Conservation (phyloP, 2,888 invertebrate genomes). For the Drosophila villosipedis region DNA sequence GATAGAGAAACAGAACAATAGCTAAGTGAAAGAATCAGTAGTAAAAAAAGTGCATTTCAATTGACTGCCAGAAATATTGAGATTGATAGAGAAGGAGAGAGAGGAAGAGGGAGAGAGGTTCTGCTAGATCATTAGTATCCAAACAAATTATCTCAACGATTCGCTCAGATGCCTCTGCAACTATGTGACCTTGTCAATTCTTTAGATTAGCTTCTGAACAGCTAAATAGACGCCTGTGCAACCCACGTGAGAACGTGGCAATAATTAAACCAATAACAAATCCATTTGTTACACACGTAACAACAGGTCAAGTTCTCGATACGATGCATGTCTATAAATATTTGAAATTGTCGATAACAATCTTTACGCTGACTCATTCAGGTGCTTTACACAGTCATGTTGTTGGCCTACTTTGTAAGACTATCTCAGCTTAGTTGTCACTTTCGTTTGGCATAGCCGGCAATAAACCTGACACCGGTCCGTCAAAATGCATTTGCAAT, state of each 20-base stretch:
- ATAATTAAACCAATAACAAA: constrained; percentile 28
- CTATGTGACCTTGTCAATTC: constrained; percentile 63
- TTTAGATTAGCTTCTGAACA: constrained; percentile 32
- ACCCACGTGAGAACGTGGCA: constrained; percentile 41
- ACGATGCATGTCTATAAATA: constrained; percentile 1
- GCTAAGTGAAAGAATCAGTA: not conserved
- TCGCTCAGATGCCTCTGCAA: constrained; percentile 21
- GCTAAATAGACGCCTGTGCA: constrained; percentile 16
- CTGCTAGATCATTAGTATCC: constrained; percentile 14
- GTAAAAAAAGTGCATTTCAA: constrained; percentile 7
- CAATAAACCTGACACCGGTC: constrained; percentile 45
- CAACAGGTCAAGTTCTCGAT: constrained; percentile 7
- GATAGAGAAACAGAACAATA: constrained; percentile 26
- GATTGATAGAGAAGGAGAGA: not conserved
- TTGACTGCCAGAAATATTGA: not conserved
- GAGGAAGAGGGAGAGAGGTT: not conserved
- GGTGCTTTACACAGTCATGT: constrained; percentile 36
- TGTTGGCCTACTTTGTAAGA: constrained; percentile 70
- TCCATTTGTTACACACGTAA: not conserved
- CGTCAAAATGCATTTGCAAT: constrained; percentile 33
- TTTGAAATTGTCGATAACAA: not conserved
- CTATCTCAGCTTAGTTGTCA: constrained; percentile 48
- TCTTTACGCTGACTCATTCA: constrained; percentile 49
- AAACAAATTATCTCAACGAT: constrained; percentile 37
- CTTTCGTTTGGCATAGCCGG: constrained; percentile 36